Evolutionary conservation across 2,797 vertebrate genomes (phyloP).

Genomic region (Dromococcyx pavoninus): DNA sequence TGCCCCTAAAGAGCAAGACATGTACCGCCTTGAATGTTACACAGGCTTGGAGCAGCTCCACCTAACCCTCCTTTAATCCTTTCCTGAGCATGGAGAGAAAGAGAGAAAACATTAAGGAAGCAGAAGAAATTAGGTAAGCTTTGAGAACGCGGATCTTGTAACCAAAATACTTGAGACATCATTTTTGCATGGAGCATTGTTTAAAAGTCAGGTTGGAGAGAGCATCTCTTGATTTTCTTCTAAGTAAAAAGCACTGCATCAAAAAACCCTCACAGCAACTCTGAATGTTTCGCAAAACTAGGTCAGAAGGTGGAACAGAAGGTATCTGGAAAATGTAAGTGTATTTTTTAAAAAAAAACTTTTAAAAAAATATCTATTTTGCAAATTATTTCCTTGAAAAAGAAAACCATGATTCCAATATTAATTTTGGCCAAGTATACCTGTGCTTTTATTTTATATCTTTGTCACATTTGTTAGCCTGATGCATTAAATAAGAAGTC

Average conservation of each 20-base stretch:
- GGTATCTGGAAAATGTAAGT: not conserved
- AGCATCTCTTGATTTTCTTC: not conserved
- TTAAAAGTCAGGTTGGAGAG: not conserved
- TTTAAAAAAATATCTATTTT: not conserved
- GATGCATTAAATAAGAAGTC: not conserved
- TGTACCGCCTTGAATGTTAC: not conserved
- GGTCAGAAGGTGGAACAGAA: not conserved
- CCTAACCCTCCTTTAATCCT: not conserved
- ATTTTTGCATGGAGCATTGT: not conserved
- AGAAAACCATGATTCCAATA: accelerated
- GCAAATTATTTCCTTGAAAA: not conserved
- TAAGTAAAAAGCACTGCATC: not conserved
- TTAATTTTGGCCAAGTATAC: not conserved
- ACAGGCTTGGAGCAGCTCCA: not conserved
- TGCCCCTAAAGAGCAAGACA: not conserved
- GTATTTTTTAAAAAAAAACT: not conserved
- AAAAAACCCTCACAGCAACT: not conserved
- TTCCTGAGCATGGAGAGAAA: not conserved
- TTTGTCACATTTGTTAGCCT: not conserved
- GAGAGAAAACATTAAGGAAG: not conserved
- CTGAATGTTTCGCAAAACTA: not conserved
- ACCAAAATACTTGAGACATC: not conserved
- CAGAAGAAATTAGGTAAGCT: not conserved
- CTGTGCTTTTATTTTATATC: not conserved
- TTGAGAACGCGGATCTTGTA: not conserved